Base-by-base conservation (phyloP, 1,140 invertebrate species). In the Doryteuthis pealeii region DNA sequence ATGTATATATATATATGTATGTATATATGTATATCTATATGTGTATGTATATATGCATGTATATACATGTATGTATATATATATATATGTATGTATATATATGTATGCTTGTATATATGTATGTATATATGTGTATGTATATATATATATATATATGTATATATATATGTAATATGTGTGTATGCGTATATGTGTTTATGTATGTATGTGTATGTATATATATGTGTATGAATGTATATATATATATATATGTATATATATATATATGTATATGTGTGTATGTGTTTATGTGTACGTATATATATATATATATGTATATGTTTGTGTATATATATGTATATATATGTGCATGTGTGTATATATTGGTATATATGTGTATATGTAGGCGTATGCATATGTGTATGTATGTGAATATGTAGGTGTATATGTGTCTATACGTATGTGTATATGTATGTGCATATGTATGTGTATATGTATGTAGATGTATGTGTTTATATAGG, bases 101-200 rank as follows among this genome's bases (percentile, higher is more conserved):
- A 49, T 49, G 22, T 49, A 49, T 58, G 54, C 15, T 58, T 18
- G 26, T 58, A 58, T 58, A 58, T 58, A 58, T 58, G 15, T 58
- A 58, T 58, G 15, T 58, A 58, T 49, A 49, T 49, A 49, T 49
- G 22, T 49, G 45, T 49, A 49, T 49, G 45, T 58, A 58, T 58
- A 58, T 58, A 58, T 58, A 58, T 58, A 28, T 58, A 58, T 58
- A 28, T 58, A 58, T 58, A 58, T 58, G 15, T 58, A 58, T 58
- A 28, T 58, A 58, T 58, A 58, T 58, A 58, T 58, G 15, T 58
- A 58, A 58, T 58, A 58, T 58, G 54, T 58, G 15, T 6, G 15
- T 58, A 58, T 58, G 26, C 3, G 15, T 58, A 58, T 58, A 58
- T 58, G 15, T 58, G 15, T 58, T 2, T 58, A 58, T 58, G 15